Percentiles rank a stretch among this genome's conserved stretches.
Evolutionary conservation across 2,888 invertebrate species (phyloP).

Genomic region (Platycheirus albimanus): DNA sequence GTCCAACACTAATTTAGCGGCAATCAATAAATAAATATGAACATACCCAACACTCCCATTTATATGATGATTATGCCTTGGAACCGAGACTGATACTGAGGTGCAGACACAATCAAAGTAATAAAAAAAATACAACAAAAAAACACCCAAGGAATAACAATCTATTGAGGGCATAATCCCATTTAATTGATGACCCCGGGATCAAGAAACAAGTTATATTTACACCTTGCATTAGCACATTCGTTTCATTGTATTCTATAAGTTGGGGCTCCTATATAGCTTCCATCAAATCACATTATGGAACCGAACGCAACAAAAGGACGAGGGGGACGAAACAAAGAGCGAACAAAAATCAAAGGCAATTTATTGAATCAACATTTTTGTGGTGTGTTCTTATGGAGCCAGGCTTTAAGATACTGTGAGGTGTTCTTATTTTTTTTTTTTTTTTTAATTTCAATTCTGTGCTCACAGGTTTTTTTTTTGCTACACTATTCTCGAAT

Average conservation of each 20-base stretch:
- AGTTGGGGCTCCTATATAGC: conserved; percentile 16
- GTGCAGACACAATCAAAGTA: conserved; percentile 10
- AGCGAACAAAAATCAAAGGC: conserved; percentile 58
- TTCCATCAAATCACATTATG: conserved; percentile 5
- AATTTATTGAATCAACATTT: conserved; percentile 73
- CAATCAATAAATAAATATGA: conserved; percentile 66
- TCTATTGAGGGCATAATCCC: conserved; percentile 68
- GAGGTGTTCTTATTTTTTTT: neutral
- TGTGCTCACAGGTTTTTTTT: conserved; percentile 58
- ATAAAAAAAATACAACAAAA: neutral
- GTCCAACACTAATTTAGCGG: conserved; percentile 65
- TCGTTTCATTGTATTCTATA: conserved; percentile 58
- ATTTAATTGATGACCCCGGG: conserved; percentile 70
- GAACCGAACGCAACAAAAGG: neutral
- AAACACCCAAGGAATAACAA: conserved; percentile 40
- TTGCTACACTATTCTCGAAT: conserved; percentile 35
- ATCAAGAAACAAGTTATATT: conserved; percentile 70
- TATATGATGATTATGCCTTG: conserved; percentile 36
- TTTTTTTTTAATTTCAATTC: conserved; percentile 33
- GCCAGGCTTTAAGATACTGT: neutral
- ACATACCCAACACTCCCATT: conserved; percentile 13
- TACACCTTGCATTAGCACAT: conserved; percentile 73
- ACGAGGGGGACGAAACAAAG: conserved; percentile 60
- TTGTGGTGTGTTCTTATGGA: conserved; percentile 25
- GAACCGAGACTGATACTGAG: neutral